Base-by-base conservation (phyloP, 1,140 invertebrate species). In the Brachionus asplanchnoidis region DNA sequence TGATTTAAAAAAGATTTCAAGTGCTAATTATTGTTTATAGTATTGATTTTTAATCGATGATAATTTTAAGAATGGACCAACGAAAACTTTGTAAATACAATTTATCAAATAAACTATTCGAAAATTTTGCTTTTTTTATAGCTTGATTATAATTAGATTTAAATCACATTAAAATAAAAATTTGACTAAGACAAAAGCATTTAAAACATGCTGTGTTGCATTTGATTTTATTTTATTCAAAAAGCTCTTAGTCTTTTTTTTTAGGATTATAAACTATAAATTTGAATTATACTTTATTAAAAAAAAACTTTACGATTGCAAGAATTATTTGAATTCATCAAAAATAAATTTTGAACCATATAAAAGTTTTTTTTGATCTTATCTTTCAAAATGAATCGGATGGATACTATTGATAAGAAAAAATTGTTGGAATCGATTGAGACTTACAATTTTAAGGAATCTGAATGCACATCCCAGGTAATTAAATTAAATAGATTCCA, bases 391-490 rank as follows among this genome's bases (percentile, higher is more conserved):
- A 77, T 77, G 73, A 77, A 17, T 28, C 73, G 73, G 46, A n/a
- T 77, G 20, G 73, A 77, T 77, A 6, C 28, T 23, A 9, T 26
- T 20, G 73, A 77, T 77, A 77, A 77, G 23, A 77, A 77, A 20
- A 77, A 50, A 77, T 50, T 77, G 26, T 77, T 77, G 28, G 73
- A 77, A 50, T 46, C 73, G 4, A 77, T 77, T 50, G 44, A 77
- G 23, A 11, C 73, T 3, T 50, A 50, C 9, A 77, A 50, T 26
- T 77, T 77, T 46, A 77, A 77, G 23, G 73, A 77, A 50, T 53
- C 73, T 77, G 73, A 50, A 50, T 23, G 5, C 11, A 26, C 50
- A 50, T 46, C 26, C 3, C 73, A 77, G 53, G 73, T 77, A 77
- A 14, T 26, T 50, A 11, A 6, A 3, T 6, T 0, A 73, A 28